phyloP scores from a whole-genome alignment of 2,113 vertebrate genomes.

The Pipra filicauda region DNA sequence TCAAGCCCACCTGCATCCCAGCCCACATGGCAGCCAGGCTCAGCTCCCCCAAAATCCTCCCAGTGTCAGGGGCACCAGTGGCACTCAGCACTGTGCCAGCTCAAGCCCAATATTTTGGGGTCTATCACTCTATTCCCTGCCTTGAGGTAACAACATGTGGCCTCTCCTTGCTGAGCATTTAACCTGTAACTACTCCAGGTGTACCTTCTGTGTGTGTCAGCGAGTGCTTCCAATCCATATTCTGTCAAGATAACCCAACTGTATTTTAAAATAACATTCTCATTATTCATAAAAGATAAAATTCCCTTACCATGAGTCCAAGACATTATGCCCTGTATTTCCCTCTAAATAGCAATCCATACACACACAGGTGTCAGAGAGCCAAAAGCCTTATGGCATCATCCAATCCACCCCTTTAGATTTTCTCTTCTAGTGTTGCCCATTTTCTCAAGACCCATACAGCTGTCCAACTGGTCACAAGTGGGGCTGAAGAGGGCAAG shows the following conservation, averaged over 20 bases:
- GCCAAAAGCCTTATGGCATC: neutral
- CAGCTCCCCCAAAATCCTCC: neutral
- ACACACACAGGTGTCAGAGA: neutral
- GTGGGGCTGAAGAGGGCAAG: neutral
- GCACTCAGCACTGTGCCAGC: neutral
- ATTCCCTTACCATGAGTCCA: neutral
- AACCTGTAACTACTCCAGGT: neutral
- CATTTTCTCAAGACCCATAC: neutral
- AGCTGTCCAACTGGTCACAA: neutral
- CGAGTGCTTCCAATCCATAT: neutral
- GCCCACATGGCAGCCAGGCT: neutral
- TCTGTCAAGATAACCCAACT: neutral
- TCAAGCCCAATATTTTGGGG: neutral
- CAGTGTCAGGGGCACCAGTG: fast-evolving
- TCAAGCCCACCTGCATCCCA: neutral
- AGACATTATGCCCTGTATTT: neutral
- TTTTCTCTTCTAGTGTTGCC: neutral
- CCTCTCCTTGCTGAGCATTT: neutral
- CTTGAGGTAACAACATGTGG: neutral
- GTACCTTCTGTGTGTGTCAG: neutral
- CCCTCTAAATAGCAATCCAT: neutral
- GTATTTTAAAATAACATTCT: neutral
- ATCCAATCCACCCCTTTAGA: neutral
- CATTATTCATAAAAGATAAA: neutral
- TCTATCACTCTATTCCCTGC: neutral